Base-by-base conservation (phyloP, 2,888 invertebrate species). In the Patella caerulea region DNA sequence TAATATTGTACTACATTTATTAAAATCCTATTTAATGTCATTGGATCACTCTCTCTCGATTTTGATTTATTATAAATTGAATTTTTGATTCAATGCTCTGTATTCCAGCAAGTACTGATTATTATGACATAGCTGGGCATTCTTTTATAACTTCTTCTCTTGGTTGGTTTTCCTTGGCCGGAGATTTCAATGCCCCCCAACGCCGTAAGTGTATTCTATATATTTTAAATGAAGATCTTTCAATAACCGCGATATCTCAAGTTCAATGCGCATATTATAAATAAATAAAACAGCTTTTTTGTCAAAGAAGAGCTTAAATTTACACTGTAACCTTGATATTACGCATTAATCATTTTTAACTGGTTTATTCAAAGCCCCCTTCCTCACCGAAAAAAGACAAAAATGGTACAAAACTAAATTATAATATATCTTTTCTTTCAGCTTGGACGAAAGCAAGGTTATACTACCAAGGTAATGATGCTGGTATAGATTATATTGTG, bases 401-500 rank as follows among this genome's bases (percentile, higher is more conserved):
- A 45, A 45, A 45, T 45, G 7, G 45, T 45, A 45, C 45, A 45
- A 9, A 45, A 45, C 45, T 45, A 45, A 9, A 45, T 7, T 45
- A 45, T 9, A 7, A 9, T 45, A 45, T 9, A 45, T 9, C 9
- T 45, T 45, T 45, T 45, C 45, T 45, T 45, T n/a, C 72, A 80
- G 80, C 56, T 19, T 72, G 71, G 53, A 52, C 54, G 45, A 59
- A 65, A 52, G 74, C 74, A 19, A 75, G 72, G 15, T 52, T 85
- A 4, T 83, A 85, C 77, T 82, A 81, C 71, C 83, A 85, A 76
- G 82, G 83, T 5, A 81, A 80, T 12, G 83, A 83, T 19, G 78
- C 79, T 56, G 79, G 83, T 12, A 81, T 85, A 24, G 83, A 85
- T 15, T 83, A 82, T 71, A 71, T 83, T 5, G 78, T 76, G 65